Evolutionary conservation across 2,888 invertebrate species (phyloP).

Genomic region (Thymelicus acteon): DNA sequence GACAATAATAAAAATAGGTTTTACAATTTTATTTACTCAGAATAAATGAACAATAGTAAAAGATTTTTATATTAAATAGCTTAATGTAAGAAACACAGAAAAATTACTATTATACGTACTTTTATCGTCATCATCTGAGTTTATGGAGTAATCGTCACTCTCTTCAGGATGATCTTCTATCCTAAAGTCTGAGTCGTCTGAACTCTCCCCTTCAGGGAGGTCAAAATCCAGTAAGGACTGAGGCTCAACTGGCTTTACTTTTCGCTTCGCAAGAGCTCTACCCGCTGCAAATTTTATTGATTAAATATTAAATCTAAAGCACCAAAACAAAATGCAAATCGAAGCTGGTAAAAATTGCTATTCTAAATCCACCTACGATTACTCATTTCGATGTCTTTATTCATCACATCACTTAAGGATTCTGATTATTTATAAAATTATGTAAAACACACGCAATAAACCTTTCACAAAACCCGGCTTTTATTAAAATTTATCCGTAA

Average conservation of each 20-base stretch:
- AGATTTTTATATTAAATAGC: too few relatives aligned
- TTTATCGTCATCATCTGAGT: conserved; percentile 87
- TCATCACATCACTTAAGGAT: conserved; percentile 3
- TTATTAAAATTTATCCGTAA: background rate
- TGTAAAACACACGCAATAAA: background rate
- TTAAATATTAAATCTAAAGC: background rate
- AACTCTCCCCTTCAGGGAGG: conserved; percentile 95
- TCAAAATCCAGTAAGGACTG: conserved; percentile 92
- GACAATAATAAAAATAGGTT: too few relatives aligned
- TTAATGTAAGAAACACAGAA: background rate
- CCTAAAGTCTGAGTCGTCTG: conserved; percentile 97
- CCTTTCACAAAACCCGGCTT: conserved; percentile 1
- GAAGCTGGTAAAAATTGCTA: background rate
- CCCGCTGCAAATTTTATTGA: conserved; percentile 16
- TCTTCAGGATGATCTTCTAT: conserved; percentile 94
- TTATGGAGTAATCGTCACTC: conserved; percentile 89
- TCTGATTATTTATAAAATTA: background rate
- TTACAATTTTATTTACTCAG: too few relatives aligned
- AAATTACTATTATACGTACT: conserved; percentile 60
- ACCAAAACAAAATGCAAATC: background rate
- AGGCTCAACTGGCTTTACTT: conserved; percentile 91
- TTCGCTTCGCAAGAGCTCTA: conserved; percentile 91
- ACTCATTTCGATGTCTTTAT: conserved; percentile 23
- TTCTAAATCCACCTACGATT: conserved; percentile 28
- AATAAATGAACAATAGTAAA: too few relatives aligned